Percentiles rank a stretch among this genome's conserved stretches.
Evolutionary conservation across 2,888 invertebrate genomes (phyloP).

Genomic region (Macrosoma leucophasiata): DNA sequence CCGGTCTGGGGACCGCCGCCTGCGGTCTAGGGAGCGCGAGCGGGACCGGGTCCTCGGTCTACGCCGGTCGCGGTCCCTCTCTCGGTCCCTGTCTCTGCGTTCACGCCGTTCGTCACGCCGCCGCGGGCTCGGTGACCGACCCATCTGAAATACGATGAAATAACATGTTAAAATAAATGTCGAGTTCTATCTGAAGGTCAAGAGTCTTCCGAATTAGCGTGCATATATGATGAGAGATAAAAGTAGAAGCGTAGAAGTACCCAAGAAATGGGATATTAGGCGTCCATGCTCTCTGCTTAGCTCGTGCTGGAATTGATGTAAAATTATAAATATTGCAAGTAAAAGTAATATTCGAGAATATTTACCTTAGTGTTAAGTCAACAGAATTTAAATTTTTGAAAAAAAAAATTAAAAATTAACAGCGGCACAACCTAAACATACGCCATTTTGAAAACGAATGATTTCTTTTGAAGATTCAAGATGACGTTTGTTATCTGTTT

Average conservation of each 20-base stretch:
- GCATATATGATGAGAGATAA: no score
- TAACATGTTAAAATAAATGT: conserved; percentile 20
- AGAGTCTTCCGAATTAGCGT: no score
- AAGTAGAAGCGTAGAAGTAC: no score
- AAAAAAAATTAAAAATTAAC: conserved; percentile 48
- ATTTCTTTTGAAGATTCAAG: conserved; percentile 23
- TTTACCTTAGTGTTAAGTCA: conserved; percentile 55
- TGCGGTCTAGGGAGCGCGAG: conserved; percentile 58
- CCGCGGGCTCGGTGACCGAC: conserved; percentile 68
- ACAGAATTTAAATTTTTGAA: conserved; percentile 54
- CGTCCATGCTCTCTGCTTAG: no score
- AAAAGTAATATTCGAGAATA: conserved; percentile 9
- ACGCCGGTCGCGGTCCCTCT: conserved; percentile 58
- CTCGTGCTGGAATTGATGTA: no score
- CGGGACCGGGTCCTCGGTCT: conserved; percentile 59
- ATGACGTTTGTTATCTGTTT: conserved; percentile 31
- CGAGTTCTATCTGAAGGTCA: no score
- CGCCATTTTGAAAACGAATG: conserved; percentile 61
- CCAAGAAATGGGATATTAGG: no score
- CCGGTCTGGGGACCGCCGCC: conserved; percentile 64
- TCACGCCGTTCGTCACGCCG: conserved; percentile 50
- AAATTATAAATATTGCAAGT: no score
- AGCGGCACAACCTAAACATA: conserved; percentile 57
- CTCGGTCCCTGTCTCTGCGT: conserved; percentile 45
- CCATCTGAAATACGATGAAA: conserved; percentile 44